Evolutionary conservation across 2,888 invertebrate species (phyloP).

Genomic region (Ctenicera cuprea): DNA sequence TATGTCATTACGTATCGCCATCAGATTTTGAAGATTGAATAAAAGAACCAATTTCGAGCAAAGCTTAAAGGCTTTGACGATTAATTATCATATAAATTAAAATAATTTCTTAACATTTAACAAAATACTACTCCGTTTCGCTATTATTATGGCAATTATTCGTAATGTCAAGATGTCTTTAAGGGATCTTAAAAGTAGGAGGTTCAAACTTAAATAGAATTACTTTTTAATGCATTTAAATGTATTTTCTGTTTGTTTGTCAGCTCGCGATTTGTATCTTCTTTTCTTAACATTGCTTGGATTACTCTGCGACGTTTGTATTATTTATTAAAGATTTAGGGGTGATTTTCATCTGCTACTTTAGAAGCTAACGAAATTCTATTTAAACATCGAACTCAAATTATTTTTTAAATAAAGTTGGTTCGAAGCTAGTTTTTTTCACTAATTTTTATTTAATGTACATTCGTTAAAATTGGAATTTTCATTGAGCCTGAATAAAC

Average conservation of each 20-base stretch:
- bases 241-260: neutral
- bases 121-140: neutral
- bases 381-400: too few species aligned
- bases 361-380: too few species aligned
- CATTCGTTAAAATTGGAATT: too few species aligned
- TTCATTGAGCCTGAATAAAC: too few species aligned
- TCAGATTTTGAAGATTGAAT: too few species aligned
- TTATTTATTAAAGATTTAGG: neutral
- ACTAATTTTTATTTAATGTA: too few species aligned
- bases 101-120: neutral
- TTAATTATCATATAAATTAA: slow-evolving; percentile 8
- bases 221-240: slow-evolving; percentile 4
- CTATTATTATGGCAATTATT: neutral
- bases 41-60: too few species aligned
- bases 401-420: too few species aligned
- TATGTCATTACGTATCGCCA: too few species aligned
- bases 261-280: neutral
- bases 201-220: neutral
- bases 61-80: neutral
- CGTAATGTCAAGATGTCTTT: neutral
- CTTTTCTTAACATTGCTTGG: slow-evolving; percentile 1
- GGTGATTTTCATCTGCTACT: neutral
- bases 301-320: neutral
- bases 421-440: too few species aligned
- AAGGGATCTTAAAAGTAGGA: neutral